phyloP scores from a whole-genome alignment of 1,140 invertebrate species.

The Callitettix versicolor region DNA sequence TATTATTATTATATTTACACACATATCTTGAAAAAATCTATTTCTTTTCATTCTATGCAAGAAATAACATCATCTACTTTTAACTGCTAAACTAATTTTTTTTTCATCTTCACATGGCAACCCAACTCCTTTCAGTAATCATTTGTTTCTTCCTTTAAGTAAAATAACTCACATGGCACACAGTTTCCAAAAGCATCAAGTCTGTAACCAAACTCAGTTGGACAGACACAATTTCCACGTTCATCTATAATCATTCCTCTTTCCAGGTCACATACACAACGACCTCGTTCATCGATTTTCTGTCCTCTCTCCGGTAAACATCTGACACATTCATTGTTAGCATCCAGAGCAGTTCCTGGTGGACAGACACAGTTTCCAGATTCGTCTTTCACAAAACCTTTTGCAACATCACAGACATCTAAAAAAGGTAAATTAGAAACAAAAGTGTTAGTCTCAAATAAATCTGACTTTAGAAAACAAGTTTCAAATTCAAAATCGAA shows the following conservation, averaged over 20 bases:
- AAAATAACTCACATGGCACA: constrained; percentile 33
- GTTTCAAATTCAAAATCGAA: background rate
- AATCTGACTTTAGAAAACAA: background rate
- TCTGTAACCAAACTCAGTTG: constrained; percentile 54
- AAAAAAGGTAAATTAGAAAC: constrained; percentile 24
- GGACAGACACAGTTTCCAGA: constrained; percentile 64
- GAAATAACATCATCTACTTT: too few species aligned
- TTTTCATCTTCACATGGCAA: too few species aligned
- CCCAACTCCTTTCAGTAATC: background rate
- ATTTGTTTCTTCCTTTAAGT: background rate
- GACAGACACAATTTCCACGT: constrained; percentile 66
- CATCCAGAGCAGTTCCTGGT: constrained; percentile 60
- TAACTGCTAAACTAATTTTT: too few species aligned
- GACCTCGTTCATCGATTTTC: constrained; percentile 59
- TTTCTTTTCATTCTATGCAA: background rate
- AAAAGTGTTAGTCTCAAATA: background rate
- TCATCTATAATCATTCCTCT: constrained; percentile 64
- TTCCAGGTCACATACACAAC: constrained; percentile 67
- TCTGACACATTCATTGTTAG: constrained; percentile 60
- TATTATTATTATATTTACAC: too few species aligned
- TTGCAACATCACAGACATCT: constrained; percentile 56
- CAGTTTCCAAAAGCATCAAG: constrained; percentile 55
- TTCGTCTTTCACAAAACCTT: constrained; percentile 56
- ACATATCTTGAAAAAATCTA: too few species aligned
- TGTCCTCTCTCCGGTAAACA: constrained; percentile 60